A percentile compares a stretch with the other conserved stretches of the same genome.
phyloP scores from a whole-genome alignment of 1,140 invertebrate genomes.

The Dufourea novaeangliae region DNA sequence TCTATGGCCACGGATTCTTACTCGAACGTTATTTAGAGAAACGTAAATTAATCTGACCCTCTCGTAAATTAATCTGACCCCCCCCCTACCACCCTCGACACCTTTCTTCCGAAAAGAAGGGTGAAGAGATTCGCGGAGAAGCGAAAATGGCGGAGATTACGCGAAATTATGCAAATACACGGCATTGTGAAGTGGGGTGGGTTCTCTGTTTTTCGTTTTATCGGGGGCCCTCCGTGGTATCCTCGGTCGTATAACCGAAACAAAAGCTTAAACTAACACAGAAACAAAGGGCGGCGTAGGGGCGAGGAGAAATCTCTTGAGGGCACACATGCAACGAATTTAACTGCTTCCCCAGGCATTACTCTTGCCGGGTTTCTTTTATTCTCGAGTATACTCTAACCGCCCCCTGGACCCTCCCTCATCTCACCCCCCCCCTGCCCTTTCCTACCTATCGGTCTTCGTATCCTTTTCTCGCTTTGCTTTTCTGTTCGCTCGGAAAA shows the following conservation, averaged over 20 bases:
- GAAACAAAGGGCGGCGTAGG: slow-evolving; percentile 78
- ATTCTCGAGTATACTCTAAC: slow-evolving; percentile 69
- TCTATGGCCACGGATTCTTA: too few species aligned
- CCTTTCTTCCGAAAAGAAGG: slow-evolving; percentile 20
- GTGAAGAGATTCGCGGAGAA: slow-evolving; percentile 40
- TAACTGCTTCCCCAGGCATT: slow-evolving; percentile 81
- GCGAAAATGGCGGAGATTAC: slow-evolving; percentile 81
- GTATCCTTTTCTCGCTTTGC: slow-evolving; percentile 1
- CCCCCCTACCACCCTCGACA: too few species aligned
- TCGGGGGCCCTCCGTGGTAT: slow-evolving; percentile 71
- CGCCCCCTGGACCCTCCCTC: slow-evolving; percentile 27
- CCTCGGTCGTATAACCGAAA: slow-evolving; percentile 79
- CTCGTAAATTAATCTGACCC: slow-evolving; percentile 60
- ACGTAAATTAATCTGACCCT: too few species aligned
- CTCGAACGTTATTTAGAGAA: too few species aligned
- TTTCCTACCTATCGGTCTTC: slow-evolving; percentile 21
- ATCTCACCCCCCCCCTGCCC: not conserved
- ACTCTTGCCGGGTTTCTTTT: slow-evolving; percentile 79
- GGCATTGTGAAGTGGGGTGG: slow-evolving; percentile 80
- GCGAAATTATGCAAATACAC: slow-evolving; percentile 81
- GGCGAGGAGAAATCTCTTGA: slow-evolving; percentile 74
- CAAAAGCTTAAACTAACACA: slow-evolving; percentile 80
- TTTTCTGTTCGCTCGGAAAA: not conserved
- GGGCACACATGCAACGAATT: slow-evolving; percentile 80
- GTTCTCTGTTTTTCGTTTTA: slow-evolving; percentile 79